Evolutionary conservation across 2,888 invertebrate species (phyloP).

Genomic region (Melieria picta): DNA sequence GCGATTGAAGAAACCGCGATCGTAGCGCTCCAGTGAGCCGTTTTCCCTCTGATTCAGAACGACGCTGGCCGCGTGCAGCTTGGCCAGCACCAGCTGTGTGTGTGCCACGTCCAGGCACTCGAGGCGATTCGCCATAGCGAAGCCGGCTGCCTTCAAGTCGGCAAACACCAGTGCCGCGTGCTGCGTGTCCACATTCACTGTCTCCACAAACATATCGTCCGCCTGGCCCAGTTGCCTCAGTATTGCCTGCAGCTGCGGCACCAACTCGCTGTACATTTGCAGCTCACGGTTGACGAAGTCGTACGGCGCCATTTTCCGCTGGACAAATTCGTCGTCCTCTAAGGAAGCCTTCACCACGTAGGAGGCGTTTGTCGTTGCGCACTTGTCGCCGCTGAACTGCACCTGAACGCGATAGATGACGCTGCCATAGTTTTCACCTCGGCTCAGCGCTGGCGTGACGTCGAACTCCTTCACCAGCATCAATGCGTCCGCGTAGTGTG

Average conservation of each 20-base stretch:
- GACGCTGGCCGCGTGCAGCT: constrained; percentile 67
- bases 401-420: constrained; percentile 53
- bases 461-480: constrained; percentile 48
- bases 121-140: constrained; percentile 51
- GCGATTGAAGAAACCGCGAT: constrained; percentile 49
- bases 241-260: constrained; percentile 57
- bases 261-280: constrained; percentile 57
- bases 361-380: constrained; percentile 43
- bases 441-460: constrained; percentile 53
- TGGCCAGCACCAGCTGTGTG: constrained; percentile 63
- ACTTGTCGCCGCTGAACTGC: constrained; percentile 41
- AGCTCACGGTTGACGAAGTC: constrained; percentile 64
- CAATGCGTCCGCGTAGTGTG: constrained; percentile 50
- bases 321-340: constrained; percentile 55
- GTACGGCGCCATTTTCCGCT: constrained; percentile 54
- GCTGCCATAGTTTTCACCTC: constrained; percentile 62
- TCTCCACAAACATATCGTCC: constrained; percentile 59
- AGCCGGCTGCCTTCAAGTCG: constrained; percentile 48
- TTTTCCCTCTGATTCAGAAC: constrained; percentile 62
- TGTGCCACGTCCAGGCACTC: constrained; percentile 63
- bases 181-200: constrained; percentile 57
- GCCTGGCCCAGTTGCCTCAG: constrained; percentile 51
- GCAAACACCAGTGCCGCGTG: constrained; percentile 53
- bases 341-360: constrained; percentile 59
- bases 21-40: constrained; percentile 50